A percentile compares a stretch with the other conserved stretches of the same genome.
Evolutionary conservation across 1,140 invertebrate genomes (phyloP).

Genomic region (Spodoptera litura): DNA sequence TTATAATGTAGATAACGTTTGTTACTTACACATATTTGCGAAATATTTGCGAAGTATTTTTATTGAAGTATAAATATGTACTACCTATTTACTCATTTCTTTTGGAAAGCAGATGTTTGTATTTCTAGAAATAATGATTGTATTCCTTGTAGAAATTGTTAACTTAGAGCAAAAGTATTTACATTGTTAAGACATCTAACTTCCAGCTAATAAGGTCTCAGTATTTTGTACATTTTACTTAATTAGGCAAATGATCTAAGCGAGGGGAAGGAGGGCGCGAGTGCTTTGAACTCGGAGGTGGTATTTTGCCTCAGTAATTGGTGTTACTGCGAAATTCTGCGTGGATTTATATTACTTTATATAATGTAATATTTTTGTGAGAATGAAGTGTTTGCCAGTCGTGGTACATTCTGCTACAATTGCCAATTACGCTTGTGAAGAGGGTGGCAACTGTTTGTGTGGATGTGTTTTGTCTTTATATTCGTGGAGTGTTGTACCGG

Average conservation of each 20-base stretch:
- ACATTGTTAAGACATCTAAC: background rate
- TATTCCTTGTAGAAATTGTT: background rate
- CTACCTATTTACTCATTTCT: too few species aligned
- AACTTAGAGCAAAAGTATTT: background rate
- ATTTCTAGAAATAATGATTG: too few species aligned
- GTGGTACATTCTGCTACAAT: background rate
- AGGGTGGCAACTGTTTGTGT: background rate
- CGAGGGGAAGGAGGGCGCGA: background rate
- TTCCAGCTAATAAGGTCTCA: background rate
- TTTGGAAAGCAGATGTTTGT: too few species aligned
- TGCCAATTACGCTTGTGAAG: conserved; percentile 8
- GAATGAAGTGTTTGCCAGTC: background rate
- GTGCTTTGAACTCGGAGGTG: background rate
- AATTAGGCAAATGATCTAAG: conserved; percentile 17
- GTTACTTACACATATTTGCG: too few species aligned
- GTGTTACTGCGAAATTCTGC: background rate
- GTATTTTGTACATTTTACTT: conserved; percentile 4
- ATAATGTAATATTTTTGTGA: conserved; percentile 11
- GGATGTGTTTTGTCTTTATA: background rate
- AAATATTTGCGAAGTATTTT: too few species aligned
- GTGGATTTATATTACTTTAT: conserved; percentile 4
- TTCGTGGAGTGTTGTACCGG: too few species aligned
- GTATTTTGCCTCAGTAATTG: conserved; percentile 4
- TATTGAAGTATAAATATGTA: too few species aligned
- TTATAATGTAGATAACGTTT: too few species aligned